A percentile compares a stretch with the other conserved stretches of the same genome.
phyloP scores from a whole-genome alignment of 2,888 invertebrate genomes.

The Meandrusa payeni region DNA sequence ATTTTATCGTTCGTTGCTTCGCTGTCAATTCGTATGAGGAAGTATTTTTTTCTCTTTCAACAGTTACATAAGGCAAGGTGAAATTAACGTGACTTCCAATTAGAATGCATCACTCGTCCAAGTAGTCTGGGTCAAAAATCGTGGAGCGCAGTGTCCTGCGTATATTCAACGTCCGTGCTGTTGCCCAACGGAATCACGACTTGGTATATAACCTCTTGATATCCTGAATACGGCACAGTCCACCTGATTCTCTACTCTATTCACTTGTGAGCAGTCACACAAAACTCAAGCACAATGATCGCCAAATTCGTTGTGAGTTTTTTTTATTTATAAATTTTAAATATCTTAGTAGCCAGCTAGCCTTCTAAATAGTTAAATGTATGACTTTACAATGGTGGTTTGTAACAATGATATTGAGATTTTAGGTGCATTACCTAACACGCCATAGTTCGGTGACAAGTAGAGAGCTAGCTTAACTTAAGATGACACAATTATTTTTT shows the following conservation, averaged over 20 bases:
- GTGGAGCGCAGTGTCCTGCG: constrained; percentile 59
- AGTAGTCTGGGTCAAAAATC: constrained; percentile 68
- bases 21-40: constrained; percentile 7
- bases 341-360: no score
- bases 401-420: no score
- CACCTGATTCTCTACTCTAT: constrained; percentile 49
- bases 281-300: constrained; percentile 69
- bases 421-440: no score
- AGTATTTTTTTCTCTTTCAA: constrained; percentile 42
- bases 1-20: neutral
- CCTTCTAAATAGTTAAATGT: no score
- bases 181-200: constrained; percentile 63
- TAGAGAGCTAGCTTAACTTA: no score
- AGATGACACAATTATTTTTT: no score
- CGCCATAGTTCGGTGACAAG: no score
- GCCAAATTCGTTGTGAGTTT: constrained; percentile 75
- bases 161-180: constrained; percentile 40
- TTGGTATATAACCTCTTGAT: constrained; percentile 67
- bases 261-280: constrained; percentile 72
- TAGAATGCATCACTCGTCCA: constrained; percentile 66
- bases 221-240: constrained; percentile 66
- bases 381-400: no score
- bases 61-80: constrained; percentile 66
- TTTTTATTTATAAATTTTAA: constrained; percentile 6
- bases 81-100: constrained; percentile 67